Evolutionary conservation across 1,140 invertebrate species (phyloP), one percentile per base, ranked within the genome.

Genomic region (Drosophila ercepeae): DNA sequence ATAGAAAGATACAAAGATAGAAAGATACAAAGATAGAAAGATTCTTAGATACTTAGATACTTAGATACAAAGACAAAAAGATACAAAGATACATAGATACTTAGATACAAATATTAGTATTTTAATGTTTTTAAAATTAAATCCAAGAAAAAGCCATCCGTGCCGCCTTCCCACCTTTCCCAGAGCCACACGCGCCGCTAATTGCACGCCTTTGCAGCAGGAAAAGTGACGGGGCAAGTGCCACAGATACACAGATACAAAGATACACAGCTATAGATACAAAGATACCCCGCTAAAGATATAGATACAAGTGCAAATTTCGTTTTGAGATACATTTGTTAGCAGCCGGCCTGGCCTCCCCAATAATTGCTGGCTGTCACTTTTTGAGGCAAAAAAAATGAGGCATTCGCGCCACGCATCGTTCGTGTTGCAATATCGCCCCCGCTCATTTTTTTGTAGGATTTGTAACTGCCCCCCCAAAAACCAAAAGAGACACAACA

Each of bases 401-500:
- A 34, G 50, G 32, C 11, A 39, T 11, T 9, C 53, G 60, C 19
- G 11, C 36, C 36, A 29, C 19, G 65, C 50, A 53, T 13, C 63
- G 64, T 64, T 23, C 61, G 52, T 84, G 81, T 86, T 76, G 81
- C 81, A 84, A 84, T 84, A 76, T 21, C 70, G 41, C 52, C 60
- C 16, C 41, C 70, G 53, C 29, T 29, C 36, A 23, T 50, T 44
- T 49, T 50, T 44, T 34, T n/a, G 41, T 51, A 16, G 51, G 54
- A 73, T 74, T 51, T 45, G 19, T 45, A 57, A 44, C 16, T 55
- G 65, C 50, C 41, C 18, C 64, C 36, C 36, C 36, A 5, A 13
- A 32, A 13, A 7, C 36, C 8, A 45, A 25, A 27, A 61, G 27
- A 32, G 42, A 65, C 59, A 59, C n/a, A n/a, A n/a, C n/a, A 23